phyloP scores from a whole-genome alignment of 2,113 vertebrate genomes.

The Corynorhinus townsendii region DNA sequence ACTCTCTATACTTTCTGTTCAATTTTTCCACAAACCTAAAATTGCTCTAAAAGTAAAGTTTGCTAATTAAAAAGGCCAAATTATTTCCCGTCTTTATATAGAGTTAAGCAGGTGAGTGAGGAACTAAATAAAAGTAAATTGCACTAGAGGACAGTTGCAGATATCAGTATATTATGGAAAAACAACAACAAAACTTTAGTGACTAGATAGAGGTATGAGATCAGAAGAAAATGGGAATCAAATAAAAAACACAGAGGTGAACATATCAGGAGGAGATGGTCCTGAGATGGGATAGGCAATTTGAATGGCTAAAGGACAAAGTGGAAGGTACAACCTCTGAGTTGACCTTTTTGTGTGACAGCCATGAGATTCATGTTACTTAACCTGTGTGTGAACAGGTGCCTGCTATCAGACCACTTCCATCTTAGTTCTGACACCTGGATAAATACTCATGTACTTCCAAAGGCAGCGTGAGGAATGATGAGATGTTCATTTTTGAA shows the following conservation, averaged over 20 bases:
- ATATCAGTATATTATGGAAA: neutral
- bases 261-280: neutral
- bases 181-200: neutral
- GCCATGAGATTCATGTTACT: neutral
- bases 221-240: neutral
- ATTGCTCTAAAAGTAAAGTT: neutral
- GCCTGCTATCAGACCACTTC: neutral
- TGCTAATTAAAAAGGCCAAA: neutral
- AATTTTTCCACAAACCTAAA: neutral
- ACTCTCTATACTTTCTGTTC: neutral
- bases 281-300: neutral
- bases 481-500: neutral
- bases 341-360: neutral
- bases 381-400: neutral
- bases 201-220: neutral
- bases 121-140: neutral
- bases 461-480: neutral
- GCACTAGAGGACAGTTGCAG: neutral
- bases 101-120: neutral
- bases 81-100: neutral
- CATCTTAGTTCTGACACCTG: neutral
- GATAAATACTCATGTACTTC: neutral
- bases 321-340: neutral
- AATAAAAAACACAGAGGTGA: neutral
- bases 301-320: neutral